Evolutionary conservation across 2,113 vertebrate species (phyloP).

Genomic region (Megaceryle maxima): DNA sequence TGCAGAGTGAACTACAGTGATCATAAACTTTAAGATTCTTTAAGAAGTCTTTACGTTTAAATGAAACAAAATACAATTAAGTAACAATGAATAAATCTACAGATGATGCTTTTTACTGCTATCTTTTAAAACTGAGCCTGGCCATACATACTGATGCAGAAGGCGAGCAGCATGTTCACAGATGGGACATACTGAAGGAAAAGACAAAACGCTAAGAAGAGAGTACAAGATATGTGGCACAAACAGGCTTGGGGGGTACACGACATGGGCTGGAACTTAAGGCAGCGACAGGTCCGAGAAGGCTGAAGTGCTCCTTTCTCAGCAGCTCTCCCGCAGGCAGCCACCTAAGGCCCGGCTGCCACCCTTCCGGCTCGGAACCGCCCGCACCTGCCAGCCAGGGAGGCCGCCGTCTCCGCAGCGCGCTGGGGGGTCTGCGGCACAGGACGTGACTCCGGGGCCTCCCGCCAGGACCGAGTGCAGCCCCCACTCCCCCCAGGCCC

Average conservation of each 20-base stretch:
- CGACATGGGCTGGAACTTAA: accelerated
- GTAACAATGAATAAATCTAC: neutral
- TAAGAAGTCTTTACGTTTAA: neutral
- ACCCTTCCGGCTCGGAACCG: neutral
- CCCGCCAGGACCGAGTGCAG: neutral
- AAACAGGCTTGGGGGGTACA: accelerated
- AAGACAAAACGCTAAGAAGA: accelerated
- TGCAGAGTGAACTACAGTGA: neutral
- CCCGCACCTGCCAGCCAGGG: neutral
- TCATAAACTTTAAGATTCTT: neutral
- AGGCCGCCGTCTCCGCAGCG: neutral
- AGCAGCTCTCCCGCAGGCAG: accelerated
- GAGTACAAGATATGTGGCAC: accelerated
- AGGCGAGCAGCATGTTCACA: neutral
- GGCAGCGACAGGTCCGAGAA: neutral
- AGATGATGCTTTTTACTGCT: accelerated
- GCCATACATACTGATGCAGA: accelerated
- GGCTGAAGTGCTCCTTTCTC: accelerated
- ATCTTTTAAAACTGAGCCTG: accelerated
- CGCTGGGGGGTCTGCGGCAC: neutral
- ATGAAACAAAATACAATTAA: neutral
- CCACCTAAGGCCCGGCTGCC: neutral
- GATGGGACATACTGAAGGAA: accelerated
- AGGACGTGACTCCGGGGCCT: neutral
- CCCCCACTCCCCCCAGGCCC: neutral